Conservation (phyloP, 2,113 vertebrate genomes). For the Apodemus sylvaticus region DNA sequence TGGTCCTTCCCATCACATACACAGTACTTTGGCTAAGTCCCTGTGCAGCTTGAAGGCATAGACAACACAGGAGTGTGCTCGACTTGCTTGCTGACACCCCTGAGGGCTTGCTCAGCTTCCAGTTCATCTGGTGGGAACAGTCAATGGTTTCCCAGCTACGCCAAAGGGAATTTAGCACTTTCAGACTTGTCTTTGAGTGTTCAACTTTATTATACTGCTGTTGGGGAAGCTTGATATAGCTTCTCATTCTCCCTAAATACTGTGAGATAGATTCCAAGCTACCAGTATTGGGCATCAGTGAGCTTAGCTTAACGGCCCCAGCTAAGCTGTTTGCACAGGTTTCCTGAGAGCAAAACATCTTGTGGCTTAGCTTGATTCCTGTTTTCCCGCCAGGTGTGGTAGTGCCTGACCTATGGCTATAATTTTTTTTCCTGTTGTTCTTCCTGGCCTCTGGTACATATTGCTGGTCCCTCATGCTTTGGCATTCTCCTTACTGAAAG, state of each 20-base stretch:
- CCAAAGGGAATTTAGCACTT: neutral
- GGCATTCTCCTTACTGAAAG: no score
- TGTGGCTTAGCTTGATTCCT: no score
- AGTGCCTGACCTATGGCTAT: no score
- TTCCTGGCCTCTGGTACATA: no score
- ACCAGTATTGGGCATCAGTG: no score
- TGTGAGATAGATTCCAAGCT: constrained; percentile 42
- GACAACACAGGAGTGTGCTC: neutral
- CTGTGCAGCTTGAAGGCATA: neutral
- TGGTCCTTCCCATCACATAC: neutral
- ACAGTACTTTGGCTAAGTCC: neutral
- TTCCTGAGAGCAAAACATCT: no score
- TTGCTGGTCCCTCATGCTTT: no score
- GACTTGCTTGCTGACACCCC: neutral
- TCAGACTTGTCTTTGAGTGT: constrained; percentile 16
- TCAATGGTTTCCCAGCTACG: constrained; percentile 21
- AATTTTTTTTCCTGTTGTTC: no score
- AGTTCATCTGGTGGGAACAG: neutral
- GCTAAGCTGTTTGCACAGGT: no score
- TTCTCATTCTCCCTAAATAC: constrained; percentile 44
- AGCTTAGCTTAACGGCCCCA: no score
- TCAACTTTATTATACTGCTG: constrained; percentile 28
- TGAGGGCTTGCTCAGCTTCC: neutral
- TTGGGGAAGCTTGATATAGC: constrained; percentile 12
- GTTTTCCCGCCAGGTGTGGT: no score